These are phyloP conservation scores for Lasioglossum figueresi DNA, from an alignment of 2,888 invertebrate species.

Conservation along the genomic window DNA sequence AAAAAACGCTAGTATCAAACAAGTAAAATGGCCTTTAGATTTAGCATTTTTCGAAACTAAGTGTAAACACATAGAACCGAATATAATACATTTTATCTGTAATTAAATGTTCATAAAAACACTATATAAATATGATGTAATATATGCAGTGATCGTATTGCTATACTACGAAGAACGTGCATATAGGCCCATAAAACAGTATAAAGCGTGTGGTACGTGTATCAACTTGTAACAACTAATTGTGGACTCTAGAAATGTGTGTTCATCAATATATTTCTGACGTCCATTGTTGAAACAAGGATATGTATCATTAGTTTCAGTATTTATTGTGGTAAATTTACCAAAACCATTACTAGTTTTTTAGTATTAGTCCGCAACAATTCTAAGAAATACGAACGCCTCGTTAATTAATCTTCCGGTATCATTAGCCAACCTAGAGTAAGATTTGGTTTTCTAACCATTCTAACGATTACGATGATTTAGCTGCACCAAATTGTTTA, in stretches of 20 bases:
- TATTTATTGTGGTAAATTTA: constrained; percentile 63
- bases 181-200: constrained; percentile 42
- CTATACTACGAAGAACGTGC: constrained; percentile 23
- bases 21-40: constrained; percentile 67
- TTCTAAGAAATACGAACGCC: constrained; percentile 50
- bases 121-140: constrained; percentile 14
- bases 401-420: constrained; percentile 54
- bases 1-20: constrained; percentile 55
- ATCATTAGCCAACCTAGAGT: constrained; percentile 53
- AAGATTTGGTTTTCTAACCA: constrained; percentile 50
- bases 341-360: constrained; percentile 61
- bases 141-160: constrained; percentile 31
- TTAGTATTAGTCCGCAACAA: constrained; percentile 66
- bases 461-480: constrained; percentile 47
- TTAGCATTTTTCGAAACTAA: constrained; percentile 54
- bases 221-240: constrained; percentile 10
- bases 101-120: constrained; percentile 58
- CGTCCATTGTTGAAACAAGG: constrained; percentile 47
- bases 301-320: constrained; percentile 64
- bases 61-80: constrained; percentile 57
- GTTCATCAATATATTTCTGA: constrained; percentile 49
- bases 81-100: constrained; percentile 56
- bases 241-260: constrained; percentile 43
- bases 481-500: constrained; percentile 72
- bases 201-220: constrained; percentile 45